Evolutionary conservation across 2,113 vertebrate species (phyloP), one percentile per base, ranked within the genome.

Genomic region (Agelaius tricolor): DNA sequence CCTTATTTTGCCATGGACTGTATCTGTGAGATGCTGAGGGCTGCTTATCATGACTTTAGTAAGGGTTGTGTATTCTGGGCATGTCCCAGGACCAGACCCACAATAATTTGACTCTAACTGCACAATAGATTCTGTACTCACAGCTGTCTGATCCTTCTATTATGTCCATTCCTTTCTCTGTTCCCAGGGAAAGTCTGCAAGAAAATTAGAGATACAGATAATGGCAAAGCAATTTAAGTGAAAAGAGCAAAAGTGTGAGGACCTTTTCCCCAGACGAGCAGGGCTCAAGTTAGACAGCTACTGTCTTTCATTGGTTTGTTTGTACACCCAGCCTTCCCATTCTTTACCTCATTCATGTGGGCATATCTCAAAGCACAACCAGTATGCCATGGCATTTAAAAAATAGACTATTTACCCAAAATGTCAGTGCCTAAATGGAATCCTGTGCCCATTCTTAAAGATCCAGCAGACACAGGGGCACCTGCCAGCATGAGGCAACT

Each of bases 141-240:
- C 52, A 96, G 75, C 79, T 77, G 43, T 74, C 90, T 84, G 55
- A 84, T 90, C 39, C 31, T 54, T 80, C 37, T 94, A 94, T 68
- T 94, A 78, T 22, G 69, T 72, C 84, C 89, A 72, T 92, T 95
- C n/a, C 52, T 92, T 90, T 84, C 57, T 84, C 22, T 54, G 61
- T 75, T 92, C 65, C 85, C 65, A 52, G 35, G 65, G 63, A 79
- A 96, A 77, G 33, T 49, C 72, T 74, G 52, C 41, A 85, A 86
- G 72, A 93, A 92, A 84, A 88, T 96, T 86, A 94, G 81, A 94
- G 69, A 24, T 54, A 71, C 82, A 84, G 78, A 84, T 90, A 95
- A 94, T 74, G 46, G 75, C 55, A 96, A 91, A 94, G 68, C 33
- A 80, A 74, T 96, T 90, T 84, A 67, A 85, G 51, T 93, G 87